Conservation (phyloP, 2,797 vertebrate genomes). For the Lutjanus argentimaculatus region DNA sequence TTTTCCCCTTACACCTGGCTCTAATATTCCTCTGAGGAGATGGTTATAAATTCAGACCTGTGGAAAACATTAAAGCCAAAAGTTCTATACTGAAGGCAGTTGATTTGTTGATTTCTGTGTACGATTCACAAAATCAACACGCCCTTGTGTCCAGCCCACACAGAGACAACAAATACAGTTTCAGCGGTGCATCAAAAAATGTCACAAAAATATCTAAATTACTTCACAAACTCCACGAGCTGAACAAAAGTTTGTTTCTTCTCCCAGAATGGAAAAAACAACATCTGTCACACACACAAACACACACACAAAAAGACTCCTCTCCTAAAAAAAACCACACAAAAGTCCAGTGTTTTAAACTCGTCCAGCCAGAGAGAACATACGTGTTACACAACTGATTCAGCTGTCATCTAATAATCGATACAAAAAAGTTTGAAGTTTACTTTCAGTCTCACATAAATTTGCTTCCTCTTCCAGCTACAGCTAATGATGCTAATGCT, state of each 20-base stretch:
- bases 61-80: background rate
- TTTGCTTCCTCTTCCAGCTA: background rate
- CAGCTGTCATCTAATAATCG: background rate
- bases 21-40: no score
- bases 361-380: background rate
- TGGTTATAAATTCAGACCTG: no score
- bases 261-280: conserved; percentile 22
- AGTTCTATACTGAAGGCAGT: background rate
- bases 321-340: background rate
- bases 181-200: conserved; percentile 6
- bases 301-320: background rate
- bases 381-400: background rate
- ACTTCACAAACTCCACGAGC: conserved; percentile 7
- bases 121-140: background rate
- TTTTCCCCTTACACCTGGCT: no score
- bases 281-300: conserved; percentile 28
- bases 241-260: conserved; percentile 27
- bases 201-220: background rate
- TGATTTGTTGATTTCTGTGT: conserved; percentile 10
- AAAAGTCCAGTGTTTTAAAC: background rate
- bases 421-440: background rate
- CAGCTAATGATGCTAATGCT: background rate
- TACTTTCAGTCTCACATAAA: background rate
- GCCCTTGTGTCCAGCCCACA: conserved; percentile 11
- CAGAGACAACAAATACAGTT: conserved; percentile 8